These are phyloP conservation scores for Pachypsylla venusta DNA, from an alignment of 1,140 invertebrate species.

Conservation along the genomic window DNA sequence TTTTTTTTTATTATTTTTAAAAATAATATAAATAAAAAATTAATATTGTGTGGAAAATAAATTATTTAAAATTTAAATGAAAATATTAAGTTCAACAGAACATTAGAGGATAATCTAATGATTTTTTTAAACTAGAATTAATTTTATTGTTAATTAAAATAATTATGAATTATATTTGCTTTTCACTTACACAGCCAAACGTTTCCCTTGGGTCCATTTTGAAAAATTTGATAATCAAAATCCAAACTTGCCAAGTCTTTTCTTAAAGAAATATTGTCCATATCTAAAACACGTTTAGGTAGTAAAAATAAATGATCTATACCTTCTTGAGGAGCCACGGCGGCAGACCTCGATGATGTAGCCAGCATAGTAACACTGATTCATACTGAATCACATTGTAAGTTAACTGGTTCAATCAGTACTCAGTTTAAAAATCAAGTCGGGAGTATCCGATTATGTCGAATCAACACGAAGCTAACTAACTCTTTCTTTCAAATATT, in stretches of 20 bases:
- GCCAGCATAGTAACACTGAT: constrained; percentile 18
- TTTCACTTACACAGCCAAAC: constrained; percentile 45
- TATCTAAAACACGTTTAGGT: constrained; percentile 40
- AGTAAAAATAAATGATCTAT: constrained; percentile 42
- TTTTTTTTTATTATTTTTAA: no score
- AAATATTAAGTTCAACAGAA: neutral
- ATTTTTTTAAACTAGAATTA: neutral
- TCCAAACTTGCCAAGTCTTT: constrained; percentile 42
- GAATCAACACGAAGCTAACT: neutral
- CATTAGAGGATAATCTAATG: neutral
- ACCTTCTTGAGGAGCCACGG: constrained; percentile 33
- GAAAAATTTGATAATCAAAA: constrained; percentile 40
- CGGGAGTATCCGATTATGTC: neutral
- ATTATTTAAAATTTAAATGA: neutral
- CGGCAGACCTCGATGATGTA: constrained; percentile 12
- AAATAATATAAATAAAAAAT: no score
- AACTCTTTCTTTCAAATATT: no score
- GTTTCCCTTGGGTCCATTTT: constrained; percentile 37
- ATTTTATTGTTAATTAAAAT: neutral
- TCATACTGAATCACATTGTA: neutral
- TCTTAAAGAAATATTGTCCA: constrained; percentile 40
- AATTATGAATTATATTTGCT: no score
- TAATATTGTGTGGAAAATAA: neutral
- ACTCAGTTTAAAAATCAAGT: neutral
- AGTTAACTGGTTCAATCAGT: neutral